A percentile compares a stretch with the other conserved stretches of the same genome.
Evolutionary conservation across 1,140 invertebrate species (phyloP).

Genomic region (roundworm (Caenorhabditis elegans)): DNA sequence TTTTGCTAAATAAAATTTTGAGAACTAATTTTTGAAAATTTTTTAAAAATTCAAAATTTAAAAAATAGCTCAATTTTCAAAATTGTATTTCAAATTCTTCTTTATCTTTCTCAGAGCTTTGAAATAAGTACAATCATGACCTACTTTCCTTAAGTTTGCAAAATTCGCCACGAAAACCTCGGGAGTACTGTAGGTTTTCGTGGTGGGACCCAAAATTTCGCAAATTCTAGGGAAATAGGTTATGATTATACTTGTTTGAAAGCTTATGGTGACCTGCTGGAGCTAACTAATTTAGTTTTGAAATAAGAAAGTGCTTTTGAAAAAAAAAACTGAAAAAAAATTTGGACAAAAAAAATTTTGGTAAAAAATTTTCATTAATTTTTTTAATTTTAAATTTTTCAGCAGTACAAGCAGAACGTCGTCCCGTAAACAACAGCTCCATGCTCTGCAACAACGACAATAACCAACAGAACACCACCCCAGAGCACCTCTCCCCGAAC

Average conservation of each 20-base stretch:
- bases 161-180: too few species aligned
- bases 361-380: conserved; percentile 17
- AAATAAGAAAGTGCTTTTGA: too few species aligned
- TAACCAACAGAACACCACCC: background rate
- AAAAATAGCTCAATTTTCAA: too few species aligned
- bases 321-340: too few species aligned
- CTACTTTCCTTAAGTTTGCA: background rate
- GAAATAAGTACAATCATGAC: background rate
- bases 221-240: background rate
- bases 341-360: too few species aligned
- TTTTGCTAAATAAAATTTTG: too few species aligned
- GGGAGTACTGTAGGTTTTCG: background rate
- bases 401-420: conserved; percentile 72
- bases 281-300: background rate
- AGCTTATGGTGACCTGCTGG: background rate
- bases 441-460: background rate
- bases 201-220: background rate
- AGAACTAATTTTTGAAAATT: too few species aligned
- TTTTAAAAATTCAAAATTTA: too few species aligned
- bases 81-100: too few species aligned
- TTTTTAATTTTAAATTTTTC: conserved; percentile 42
- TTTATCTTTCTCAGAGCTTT: background rate
- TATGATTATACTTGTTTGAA: background rate
- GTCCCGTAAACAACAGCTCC: conserved; percentile 60
- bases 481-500: background rate